phyloP scores from a whole-genome alignment of 2,113 vertebrate species.

The Megalops atlanticus region DNA sequence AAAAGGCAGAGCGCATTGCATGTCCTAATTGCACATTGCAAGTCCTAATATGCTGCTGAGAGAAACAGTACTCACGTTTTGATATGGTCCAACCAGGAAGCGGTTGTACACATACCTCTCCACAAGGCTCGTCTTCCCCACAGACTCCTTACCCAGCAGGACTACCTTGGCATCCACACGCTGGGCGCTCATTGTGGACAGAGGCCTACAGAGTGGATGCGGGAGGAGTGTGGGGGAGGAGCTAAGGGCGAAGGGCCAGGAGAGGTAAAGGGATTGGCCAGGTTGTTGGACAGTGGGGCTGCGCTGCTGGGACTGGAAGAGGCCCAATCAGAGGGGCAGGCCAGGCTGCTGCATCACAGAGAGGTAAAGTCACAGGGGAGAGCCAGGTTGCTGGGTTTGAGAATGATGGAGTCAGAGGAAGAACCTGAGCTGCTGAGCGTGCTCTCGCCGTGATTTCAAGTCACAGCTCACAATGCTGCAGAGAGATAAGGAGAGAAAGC shows the following conservation, averaged over 20 bases:
- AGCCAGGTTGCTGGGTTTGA: background rate
- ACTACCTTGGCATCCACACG: conserved; percentile 96
- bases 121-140: conserved; percentile 96
- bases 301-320: background rate
- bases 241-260: background rate
- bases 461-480: background rate
- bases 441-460: too few species aligned
- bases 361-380: too few species aligned
- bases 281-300: too few species aligned
- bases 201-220: conserved; percentile 15
- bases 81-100: conserved; percentile 88
- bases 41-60: background rate
- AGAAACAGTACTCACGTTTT: conserved; percentile 77
- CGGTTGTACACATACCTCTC: conserved; percentile 94
- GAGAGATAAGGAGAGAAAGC: background rate
- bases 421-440: background rate
- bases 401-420: background rate
- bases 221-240: background rate
- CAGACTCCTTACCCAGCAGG: conserved; percentile 95
- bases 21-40: too few species aligned
- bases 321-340: background rate
- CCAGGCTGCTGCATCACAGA: too few species aligned
- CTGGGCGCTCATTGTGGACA: conserved; percentile 81
- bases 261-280: too few species aligned
- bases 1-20: too few species aligned